Base-by-base conservation (phyloP, 2,888 invertebrate species). In the Ischnus inquisitorius region DNA sequence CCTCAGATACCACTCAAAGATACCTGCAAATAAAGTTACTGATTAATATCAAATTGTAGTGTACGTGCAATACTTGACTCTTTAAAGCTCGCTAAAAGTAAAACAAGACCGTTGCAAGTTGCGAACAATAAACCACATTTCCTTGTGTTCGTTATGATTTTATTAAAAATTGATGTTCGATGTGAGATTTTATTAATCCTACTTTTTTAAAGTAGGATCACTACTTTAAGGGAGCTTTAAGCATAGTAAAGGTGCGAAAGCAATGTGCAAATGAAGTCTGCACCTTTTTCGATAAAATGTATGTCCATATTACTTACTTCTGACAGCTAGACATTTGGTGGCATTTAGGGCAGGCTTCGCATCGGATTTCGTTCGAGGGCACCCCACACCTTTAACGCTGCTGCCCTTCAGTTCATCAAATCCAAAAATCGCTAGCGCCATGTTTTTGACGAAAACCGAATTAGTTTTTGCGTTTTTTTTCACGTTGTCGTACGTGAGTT, bases 401-500 rank as follows among this genome's bases (percentile, higher is more conserved):
- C 62, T 39, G 39, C 39, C 39, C 10, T 34, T 39, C 10, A 64
- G 8, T 6, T 64, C 62, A 16, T 64, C 62, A 8, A 39, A 39
- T 1, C 62, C 62, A 0, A 64, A 64, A n/a, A 64, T 34, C n/a
- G 16, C 62, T 3, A 64, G n/a, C 1, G 62, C 62, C 6, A 64
- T 3, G 8, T 64, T 64, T 64, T 64, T 64, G 1, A 64, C 62
- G 16, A 64, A 64, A 22, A 64, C 39, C n/a, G 62, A 48, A 14
- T 48, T n/a, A n/a, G 48, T 48, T 14, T 48, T 48, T 4, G 48
- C 48, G 5, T 48, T 48, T 16, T 48, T 48, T 16, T n/a, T 14
- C n/a, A n/a, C 48, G 16, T 48, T n/a, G 48, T 48, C 48, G 16
- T 48, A 48, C 1, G 12, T 48, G 1, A n/a, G 14, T 16, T 48